These are phyloP conservation scores for Pseudoatta argentina DNA, from an alignment of 1,140 invertebrate genomes.

Conservation along the genomic window DNA sequence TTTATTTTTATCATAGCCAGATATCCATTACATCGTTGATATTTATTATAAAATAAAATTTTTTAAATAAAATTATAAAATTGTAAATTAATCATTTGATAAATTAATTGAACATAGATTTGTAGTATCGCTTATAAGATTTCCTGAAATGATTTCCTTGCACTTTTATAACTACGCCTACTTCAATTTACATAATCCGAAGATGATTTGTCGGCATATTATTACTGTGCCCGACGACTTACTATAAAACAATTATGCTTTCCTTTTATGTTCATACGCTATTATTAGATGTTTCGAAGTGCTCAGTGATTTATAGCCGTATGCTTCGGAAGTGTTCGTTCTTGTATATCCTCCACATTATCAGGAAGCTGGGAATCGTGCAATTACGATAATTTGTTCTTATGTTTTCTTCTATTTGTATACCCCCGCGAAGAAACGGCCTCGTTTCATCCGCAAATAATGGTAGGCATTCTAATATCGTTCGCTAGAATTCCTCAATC, in stretches of 20 bases:
- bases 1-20: not conserved
- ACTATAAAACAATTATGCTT: conserved; percentile 33
- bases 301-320: not conserved
- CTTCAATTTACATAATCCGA: conserved; percentile 44
- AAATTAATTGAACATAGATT: not conserved
- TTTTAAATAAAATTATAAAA: not conserved
- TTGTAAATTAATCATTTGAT: not conserved
- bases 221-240: not conserved
- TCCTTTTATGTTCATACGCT: conserved; percentile 9
- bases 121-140: not conserved
- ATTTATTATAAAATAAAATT: too few relatives aligned
- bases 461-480: conserved; percentile 15
- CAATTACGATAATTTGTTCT: conserved; percentile 36
- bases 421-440: conserved; percentile 22
- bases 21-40: not conserved
- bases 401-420: conserved; percentile 26
- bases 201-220: conserved; percentile 18
- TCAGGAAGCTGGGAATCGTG: conserved; percentile 42
- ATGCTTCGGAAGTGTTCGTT: conserved; percentile 25
- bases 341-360: conserved; percentile 37
- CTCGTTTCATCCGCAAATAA: conserved; percentile 44
- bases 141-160: not conserved
- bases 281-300: conserved; percentile 26
- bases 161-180: conserved; percentile 5
- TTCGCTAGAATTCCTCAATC: conserved; percentile 12